Base-by-base conservation (phyloP, 2,888 invertebrate genomes). In the Lasioglossum villosulum region DNA sequence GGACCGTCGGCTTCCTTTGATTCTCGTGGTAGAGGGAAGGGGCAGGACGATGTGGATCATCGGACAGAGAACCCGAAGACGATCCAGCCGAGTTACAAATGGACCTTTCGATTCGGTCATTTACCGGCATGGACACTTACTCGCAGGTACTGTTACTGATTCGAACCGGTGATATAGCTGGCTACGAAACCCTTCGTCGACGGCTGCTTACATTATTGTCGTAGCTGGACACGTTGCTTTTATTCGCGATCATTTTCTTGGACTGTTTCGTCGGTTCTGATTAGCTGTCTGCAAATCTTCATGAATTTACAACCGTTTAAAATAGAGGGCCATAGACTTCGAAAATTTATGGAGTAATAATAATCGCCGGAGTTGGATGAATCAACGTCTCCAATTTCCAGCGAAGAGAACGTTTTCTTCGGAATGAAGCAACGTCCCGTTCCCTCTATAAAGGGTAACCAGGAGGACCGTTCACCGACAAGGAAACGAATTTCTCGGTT, bases 1-100 rank as follows among this genome's bases (percentile, higher is more conserved):
- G 93, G 84, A 83, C 84, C 34, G 94, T 92, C 94, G 88, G 90
- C 89, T 91, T 89, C 90, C 94, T 94, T 94, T 94, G 94, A 93
- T 89, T 90, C 88, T 23, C 52, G 3, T 52, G 52, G 23, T 37
- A 39, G 78, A 56, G 45, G 59, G 77, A 34, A 73, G 63, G 42
- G 45, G 59, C 45, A 34, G 42, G 48, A 45, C 81, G 86, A 78
- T 78, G 78, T 80, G 77, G 80, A 86, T 86, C 79, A 86, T 86
- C 86, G 82, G 79, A 27, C 79, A 72, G 72, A 74, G 86, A 78
- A 59, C 42, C 59, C 52, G 68, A 73, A 74, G 80, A 68, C 82
- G 85, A 86, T 68, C 71, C 68, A 37, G 37, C 79, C 75, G 86
- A 83, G 83, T 83, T 87, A 87, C 86, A 86, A 87, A 87, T 87